Evolutionary conservation across 2,797 vertebrate species (phyloP), one percentile per base, ranked within the genome.

Genomic region (Peromyscus nudipes): DNA sequence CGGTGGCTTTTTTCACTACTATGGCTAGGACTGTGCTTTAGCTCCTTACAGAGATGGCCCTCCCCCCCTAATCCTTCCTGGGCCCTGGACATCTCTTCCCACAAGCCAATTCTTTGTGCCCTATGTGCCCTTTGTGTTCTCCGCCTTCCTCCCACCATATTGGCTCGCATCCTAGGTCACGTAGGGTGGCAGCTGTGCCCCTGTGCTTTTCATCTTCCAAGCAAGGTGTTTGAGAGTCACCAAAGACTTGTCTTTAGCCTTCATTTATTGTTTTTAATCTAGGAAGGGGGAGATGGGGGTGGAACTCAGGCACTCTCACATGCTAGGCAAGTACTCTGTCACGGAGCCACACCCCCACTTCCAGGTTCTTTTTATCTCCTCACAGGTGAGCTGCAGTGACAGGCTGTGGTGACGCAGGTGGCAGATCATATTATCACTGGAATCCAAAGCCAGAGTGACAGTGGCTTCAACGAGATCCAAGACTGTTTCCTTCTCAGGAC

Each of bases 21-120:
- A 9, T 86, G 34, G n/a, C 81, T 88, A 52, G 80, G 31, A 55
- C n/a, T 49, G 52, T 71, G 55, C 37, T 94, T 95, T 65, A 77
- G 4, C 13, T 95, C 23, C 89, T 88, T 86, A 19, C 21, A 89
- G 71, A 60, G 29, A 37, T 65, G 67, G 46, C 17, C 43, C 37
- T 40, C 46, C 46, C 46, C 46, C 60, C 17, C 6, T 11, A 25
- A 1, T 27, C 67, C 37, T 6, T 46, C 40, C 60, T 40, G 55
- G 12, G 7, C 23, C 57, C 37, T 40, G 34, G 46, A 60, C 4
- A 10, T 31, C 64, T 65, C 83, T 57, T 7, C 71, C 37, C 29
- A 25, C 21, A 21, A 37, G 12, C 46, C 23, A n/a, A 6, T 8
- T 52, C 57, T 29, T 0, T 2, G 34, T 52, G 55, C 7, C n/a